Evolutionary conservation across 2,113 vertebrate genomes (phyloP), one percentile per base, ranked within the genome.

Genomic region (Propithecus coquereli): DNA sequence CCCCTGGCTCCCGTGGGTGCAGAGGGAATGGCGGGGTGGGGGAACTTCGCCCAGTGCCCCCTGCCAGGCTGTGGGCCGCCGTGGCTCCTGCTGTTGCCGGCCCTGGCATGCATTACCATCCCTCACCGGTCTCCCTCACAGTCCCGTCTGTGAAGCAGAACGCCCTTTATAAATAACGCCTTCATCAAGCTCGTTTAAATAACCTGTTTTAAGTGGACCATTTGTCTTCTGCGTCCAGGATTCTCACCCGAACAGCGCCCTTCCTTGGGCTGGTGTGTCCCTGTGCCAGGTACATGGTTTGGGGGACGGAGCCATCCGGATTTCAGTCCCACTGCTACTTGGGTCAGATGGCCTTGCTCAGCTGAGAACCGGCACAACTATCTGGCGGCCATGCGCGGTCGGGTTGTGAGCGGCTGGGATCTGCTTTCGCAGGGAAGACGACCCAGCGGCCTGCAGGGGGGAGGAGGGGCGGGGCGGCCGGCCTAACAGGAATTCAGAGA

Each of bases 31-130:
- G 59, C 23, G 16, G 8, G 34, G 40, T 37, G 25, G 14, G 4
- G 14, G 6, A 3, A 25, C 10, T 3, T 14, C 22, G 6, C 10
- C 11, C 7, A 20, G 13, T 3, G 1, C 18, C 34, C 40, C 32
- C 65, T 61, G 10, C 11, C 30, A 45, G 5, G 63, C 92, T 32
- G 5, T 11, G 18, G 61, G 11, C n/a, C 10, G 30, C 14, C 6
- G 43, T 7, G 52, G 63, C 52, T 80, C 23, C 4, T 61, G 32
- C 37, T 50, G 30, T 20, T 27, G 83, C n/a, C 9, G 12, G 59
- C 17, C 23, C 17, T 45, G 30, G 63, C 8, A 17, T 45, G 52
- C 3, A 34, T n/a, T 34, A 65, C 34, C 16, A 66, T 79, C 45
- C 45, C 34, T 54, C 17, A 27, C 16, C 18, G 47, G 14, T 32